Evolutionary conservation across 2,113 vertebrate genomes (phyloP).

Genomic region (Bolborhynchus lineola): DNA sequence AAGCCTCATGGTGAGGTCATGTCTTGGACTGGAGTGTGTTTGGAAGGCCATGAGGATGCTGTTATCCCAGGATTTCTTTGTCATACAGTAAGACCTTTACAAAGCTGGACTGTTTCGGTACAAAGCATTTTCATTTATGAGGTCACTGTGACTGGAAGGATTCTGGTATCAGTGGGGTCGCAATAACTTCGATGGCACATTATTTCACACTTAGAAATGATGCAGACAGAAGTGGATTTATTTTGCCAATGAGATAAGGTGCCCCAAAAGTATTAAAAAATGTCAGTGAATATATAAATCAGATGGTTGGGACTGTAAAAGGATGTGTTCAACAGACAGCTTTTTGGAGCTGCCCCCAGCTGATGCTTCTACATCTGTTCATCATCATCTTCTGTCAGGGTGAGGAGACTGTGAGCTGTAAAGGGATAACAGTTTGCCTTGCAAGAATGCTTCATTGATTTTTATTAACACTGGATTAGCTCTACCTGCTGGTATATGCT

Average conservation of each 20-base stretch:
- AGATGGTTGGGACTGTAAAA: background rate
- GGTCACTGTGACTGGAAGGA: background rate
- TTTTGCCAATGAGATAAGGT: background rate
- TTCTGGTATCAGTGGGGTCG: fast-evolving
- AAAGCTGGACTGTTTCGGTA: fast-evolving
- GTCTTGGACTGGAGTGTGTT: background rate
- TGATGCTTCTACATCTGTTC: slow-evolving; percentile 51
- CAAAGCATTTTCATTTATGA: background rate
- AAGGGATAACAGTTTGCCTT: slow-evolving; percentile 1
- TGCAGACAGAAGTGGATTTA: background rate
- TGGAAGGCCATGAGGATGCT: background rate
- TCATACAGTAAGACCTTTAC: background rate
- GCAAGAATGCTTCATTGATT: background rate
- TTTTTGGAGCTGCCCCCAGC: background rate
- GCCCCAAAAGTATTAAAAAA: background rate
- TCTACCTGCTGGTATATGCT: slow-evolving; percentile 42
- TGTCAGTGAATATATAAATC: background rate
- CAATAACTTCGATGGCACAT: background rate
- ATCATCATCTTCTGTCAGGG: background rate
- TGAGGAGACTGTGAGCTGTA: background rate
- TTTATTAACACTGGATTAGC: slow-evolving; percentile 4
- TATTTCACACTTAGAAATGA: background rate
- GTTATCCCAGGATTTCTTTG: background rate
- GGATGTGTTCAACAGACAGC: background rate
- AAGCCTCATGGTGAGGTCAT: slow-evolving; percentile 32